phyloP scores from a whole-genome alignment of 1,140 invertebrate genomes.

The Calosoma granatense region DNA sequence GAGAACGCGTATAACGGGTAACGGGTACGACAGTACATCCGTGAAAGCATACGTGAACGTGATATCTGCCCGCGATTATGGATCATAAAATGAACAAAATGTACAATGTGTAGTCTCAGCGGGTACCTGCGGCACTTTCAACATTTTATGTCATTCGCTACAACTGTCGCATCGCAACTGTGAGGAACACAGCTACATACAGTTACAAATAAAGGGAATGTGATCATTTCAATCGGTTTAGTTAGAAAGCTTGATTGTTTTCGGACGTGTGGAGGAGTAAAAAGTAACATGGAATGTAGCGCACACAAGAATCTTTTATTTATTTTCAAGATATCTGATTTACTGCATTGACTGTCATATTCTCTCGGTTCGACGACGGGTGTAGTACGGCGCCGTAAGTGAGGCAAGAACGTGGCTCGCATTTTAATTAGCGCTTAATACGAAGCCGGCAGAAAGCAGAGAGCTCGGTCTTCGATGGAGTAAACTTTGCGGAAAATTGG shows the following conservation, averaged over 20 bases:
- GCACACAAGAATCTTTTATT: conserved; percentile 21
- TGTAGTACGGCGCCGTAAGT: background rate
- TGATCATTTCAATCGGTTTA: background rate
- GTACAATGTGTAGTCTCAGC: background rate
- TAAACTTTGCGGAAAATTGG: conserved; percentile 15
- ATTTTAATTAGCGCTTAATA: conserved; percentile 27
- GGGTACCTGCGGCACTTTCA: too few species aligned
- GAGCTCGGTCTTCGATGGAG: conserved; percentile 16
- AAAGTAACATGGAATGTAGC: background rate
- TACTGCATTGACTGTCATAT: conserved; percentile 20
- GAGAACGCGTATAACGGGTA: too few species aligned
- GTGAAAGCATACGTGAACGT: conserved; percentile 2
- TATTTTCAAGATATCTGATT: conserved; percentile 23
- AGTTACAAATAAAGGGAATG: background rate
- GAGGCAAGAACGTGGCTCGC: conserved; percentile 16
- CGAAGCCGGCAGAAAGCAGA: conserved; percentile 11
- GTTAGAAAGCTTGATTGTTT: conserved; percentile 5
- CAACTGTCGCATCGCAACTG: too few species aligned
- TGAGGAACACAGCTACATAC: background rate
- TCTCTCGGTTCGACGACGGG: conserved; percentile 8
- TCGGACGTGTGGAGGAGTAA: background rate
- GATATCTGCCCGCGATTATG: background rate
- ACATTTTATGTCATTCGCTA: too few species aligned
- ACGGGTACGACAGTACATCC: too few species aligned
- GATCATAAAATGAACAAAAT: conserved; percentile 8